These are phyloP conservation scores for Neoascia interrupta DNA, from an alignment of 2,888 invertebrate species.

Conservation along the genomic window DNA sequence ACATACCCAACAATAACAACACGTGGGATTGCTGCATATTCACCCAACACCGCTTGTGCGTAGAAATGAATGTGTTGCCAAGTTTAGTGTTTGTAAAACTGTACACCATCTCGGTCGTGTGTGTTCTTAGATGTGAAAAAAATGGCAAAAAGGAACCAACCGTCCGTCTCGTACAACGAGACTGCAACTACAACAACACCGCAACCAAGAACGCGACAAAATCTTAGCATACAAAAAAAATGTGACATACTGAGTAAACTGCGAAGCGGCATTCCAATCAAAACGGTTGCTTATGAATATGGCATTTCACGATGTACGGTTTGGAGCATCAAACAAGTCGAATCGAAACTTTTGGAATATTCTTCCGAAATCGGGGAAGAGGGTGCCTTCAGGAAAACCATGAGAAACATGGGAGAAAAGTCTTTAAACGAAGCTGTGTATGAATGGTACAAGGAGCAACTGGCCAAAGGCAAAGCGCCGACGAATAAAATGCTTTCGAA, in stretches of 20 bases:
- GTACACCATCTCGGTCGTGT: no score
- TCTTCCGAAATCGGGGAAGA: conserved; percentile 15
- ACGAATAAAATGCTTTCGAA: conserved; percentile 33
- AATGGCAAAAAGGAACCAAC: no score
- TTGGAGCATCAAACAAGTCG: conserved; percentile 22
- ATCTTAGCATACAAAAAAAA: conserved; percentile 38
- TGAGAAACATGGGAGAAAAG: conserved; percentile 14
- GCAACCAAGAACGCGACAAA: no score
- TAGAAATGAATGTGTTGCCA: no score
- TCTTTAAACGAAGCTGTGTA: conserved; percentile 10
- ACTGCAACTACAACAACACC: no score
- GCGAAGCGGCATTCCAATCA: neutral
- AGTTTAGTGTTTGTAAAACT: no score
- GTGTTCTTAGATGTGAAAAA: no score
- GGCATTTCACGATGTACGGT: conserved; percentile 27
- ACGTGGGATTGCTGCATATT: no score
- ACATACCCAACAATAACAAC: no score
- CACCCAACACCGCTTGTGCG: no score
- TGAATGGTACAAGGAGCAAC: conserved; percentile 18
- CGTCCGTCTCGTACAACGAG: no score
- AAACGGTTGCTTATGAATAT: conserved; percentile 12
- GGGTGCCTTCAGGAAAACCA: conserved; percentile 21
- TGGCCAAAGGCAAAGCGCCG: neutral
- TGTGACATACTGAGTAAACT: conserved; percentile 34
- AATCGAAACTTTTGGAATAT: conserved; percentile 21